phyloP scores from a whole-genome alignment of 2,888 invertebrate genomes.

The Caradrina clavipalpis region DNA sequence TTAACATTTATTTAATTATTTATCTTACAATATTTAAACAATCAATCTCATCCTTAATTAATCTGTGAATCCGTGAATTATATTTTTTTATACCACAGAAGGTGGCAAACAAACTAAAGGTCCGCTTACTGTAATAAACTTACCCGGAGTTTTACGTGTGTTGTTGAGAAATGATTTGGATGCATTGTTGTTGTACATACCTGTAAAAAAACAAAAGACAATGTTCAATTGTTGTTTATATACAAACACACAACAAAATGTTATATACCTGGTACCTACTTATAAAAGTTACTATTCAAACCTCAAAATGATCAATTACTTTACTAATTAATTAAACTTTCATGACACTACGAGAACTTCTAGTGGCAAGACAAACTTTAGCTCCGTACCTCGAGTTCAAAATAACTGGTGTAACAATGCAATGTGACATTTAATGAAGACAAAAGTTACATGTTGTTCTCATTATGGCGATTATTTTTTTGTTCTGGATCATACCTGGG shows the following conservation, averaged over 20 bases:
- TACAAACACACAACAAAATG: neutral
- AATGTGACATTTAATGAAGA: too few relatives aligned
- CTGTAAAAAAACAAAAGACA: constrained; percentile 35
- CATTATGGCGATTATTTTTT: too few relatives aligned
- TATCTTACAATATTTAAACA: too few relatives aligned
- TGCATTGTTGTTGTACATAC: constrained; percentile 47
- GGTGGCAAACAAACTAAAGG: too few relatives aligned
- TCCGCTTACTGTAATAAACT: too few relatives aligned
- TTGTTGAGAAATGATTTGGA: constrained; percentile 15
- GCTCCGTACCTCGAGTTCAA: neutral
- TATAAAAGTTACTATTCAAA: neutral
- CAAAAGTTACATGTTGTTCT: too few relatives aligned
- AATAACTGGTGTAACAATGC: neutral
- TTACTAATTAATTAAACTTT: constrained; percentile 32
- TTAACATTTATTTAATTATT: too few relatives aligned
- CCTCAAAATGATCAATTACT: constrained; percentile 29
- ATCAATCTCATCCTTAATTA: too few relatives aligned
- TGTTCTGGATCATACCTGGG: too few relatives aligned
- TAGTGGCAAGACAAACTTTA: constrained; percentile 19
- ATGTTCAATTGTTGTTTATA: constrained; percentile 6
- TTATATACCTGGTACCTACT: neutral
- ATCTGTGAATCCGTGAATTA: too few relatives aligned
- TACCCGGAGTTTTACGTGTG: constrained; percentile 22
- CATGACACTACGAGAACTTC: constrained; percentile 14
- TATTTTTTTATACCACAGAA: too few relatives aligned